These are phyloP conservation scores for Mechanitis mazaeus DNA, from an alignment of 2,888 invertebrate genomes.

Conservation along the genomic window DNA sequence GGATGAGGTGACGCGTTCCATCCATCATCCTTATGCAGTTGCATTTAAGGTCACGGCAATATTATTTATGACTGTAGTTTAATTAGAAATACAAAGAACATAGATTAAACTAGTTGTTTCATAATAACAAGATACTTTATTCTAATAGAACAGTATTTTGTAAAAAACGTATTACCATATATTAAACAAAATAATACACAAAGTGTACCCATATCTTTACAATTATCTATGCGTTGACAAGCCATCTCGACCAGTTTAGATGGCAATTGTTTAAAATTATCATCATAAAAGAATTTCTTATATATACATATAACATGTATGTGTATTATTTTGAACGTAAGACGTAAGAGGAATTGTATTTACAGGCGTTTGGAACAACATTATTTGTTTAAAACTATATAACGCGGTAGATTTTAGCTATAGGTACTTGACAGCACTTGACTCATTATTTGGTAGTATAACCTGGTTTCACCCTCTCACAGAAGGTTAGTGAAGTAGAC, in stretches of 20 bases:
- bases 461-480: too few relatives aligned
- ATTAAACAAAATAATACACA: not conserved
- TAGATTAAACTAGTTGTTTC: not conserved
- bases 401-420: too few relatives aligned
- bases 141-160: not conserved
- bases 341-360: not conserved
- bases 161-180: not conserved
- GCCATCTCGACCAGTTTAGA: conserved; percentile 12
- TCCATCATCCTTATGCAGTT: conserved; percentile 21
- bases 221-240: conserved; percentile 12
- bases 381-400: not conserved
- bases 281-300: conserved; percentile 4
- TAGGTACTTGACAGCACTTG: too few relatives aligned
- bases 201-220: conserved; percentile 1
- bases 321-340: too few relatives aligned
- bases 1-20: conserved; percentile 17
- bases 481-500: too few relatives aligned
- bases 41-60: conserved; percentile 4
- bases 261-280: conserved; percentile 1
- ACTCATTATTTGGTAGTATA: too few relatives aligned
- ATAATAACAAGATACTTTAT: not conserved
- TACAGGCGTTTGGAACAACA: not conserved
- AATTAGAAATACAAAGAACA: not conserved
- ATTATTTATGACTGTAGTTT: not conserved
- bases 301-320: not conserved